phyloP scores from a whole-genome alignment of 2,888 invertebrate species.

The Lottia gigantea region DNA sequence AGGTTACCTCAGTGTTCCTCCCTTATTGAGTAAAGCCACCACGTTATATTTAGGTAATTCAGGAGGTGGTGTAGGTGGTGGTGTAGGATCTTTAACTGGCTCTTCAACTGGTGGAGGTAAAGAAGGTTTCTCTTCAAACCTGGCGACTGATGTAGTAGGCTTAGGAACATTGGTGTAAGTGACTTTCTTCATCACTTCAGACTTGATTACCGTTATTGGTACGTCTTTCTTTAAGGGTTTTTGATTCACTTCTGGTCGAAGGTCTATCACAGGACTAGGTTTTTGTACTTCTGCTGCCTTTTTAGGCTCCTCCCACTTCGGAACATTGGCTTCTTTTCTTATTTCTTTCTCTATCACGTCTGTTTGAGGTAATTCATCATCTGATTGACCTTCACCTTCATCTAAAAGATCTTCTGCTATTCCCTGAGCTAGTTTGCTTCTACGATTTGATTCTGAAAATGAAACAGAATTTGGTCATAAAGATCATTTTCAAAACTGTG shows the following conservation, averaged over 20 bases:
- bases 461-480: too few species aligned
- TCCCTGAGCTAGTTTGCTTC: conserved; percentile 49
- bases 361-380: conserved; percentile 21
- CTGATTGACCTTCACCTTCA: conserved; percentile 35
- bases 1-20: conserved; percentile 60
- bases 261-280: conserved; percentile 26
- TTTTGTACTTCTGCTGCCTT: not conserved
- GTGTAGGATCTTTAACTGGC: conserved; percentile 27
- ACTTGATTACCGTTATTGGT: not conserved
- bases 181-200: conserved; percentile 14
- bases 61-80: conserved; percentile 29
- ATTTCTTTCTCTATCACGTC: not conserved
- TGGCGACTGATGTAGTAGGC: not conserved
- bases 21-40: conserved; percentile 59
- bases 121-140: not conserved
- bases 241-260: conserved; percentile 15
- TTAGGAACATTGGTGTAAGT: not conserved
- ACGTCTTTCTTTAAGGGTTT: not conserved
- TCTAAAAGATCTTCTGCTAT: conserved; percentile 51
- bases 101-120: conserved; percentile 14
- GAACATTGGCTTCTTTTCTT: conserved; percentile 22
- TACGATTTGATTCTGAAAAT: not conserved
- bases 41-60: conserved; percentile 58
- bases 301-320: conserved; percentile 16
- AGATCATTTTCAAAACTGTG: too few species aligned